Conservation (phyloP, 1,140 invertebrate genomes). For the Rhyacophila brunnea region DNA sequence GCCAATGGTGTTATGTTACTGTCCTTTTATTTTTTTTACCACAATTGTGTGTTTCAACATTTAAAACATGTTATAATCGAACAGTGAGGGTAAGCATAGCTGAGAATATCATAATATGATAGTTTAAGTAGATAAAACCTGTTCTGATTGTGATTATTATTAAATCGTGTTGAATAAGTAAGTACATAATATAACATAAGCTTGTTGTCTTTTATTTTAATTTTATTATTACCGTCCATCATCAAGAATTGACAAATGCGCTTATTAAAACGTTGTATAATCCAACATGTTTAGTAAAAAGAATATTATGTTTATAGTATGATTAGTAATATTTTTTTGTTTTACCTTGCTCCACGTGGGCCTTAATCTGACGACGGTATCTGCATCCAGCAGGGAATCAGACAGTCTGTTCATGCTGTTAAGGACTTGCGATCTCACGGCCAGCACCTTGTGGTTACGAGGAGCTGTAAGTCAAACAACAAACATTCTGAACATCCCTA, state of each 20-base stretch:
- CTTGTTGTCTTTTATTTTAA: no score
- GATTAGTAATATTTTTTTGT: not conserved
- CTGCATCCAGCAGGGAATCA: conserved; percentile 70
- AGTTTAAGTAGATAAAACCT: no score
- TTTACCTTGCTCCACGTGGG: conserved; percentile 74
- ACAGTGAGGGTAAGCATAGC: no score
- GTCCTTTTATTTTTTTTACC: no score
- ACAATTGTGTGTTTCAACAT: no score
- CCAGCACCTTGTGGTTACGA: conserved; percentile 66
- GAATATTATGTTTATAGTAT: not conserved
- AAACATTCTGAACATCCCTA: conserved; percentile 12
- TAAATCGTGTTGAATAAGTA: no score
- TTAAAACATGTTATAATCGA: no score
- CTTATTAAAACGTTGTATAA: not conserved
- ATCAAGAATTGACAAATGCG: not conserved
- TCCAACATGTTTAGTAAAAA: no score
- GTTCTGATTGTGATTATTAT: no score
- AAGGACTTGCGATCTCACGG: conserved; percentile 67
- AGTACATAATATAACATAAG: no score
- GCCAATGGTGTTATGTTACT: no score
- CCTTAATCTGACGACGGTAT: conserved; percentile 62
- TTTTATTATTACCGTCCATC: not conserved
- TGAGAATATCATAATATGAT: no score
- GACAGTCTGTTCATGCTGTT: conserved; percentile 62
- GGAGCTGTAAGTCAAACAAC: conserved; percentile 59